Conservation (phyloP, 2,797 vertebrate species). For the Schizopygopsis malacanthus region DNA sequence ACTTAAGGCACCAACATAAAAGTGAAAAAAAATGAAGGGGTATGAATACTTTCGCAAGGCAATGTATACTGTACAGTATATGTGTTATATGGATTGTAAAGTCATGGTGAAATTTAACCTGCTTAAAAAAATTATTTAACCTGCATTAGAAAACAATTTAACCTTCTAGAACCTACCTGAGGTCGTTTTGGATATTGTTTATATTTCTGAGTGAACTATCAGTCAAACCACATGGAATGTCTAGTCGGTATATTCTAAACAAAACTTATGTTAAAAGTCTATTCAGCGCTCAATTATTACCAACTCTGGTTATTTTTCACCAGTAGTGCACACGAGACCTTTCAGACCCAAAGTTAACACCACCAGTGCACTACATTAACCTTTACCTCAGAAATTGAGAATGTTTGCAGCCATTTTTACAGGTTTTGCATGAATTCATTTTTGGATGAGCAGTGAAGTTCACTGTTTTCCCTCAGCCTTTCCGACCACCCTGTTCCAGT, state of each 20-base stretch:
- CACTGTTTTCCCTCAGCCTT: slow-evolving; percentile 55
- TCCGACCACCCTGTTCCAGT: slow-evolving; percentile 57
- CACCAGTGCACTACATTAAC: slow-evolving; percentile 25
- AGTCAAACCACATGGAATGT: slow-evolving; percentile 53
- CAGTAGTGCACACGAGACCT: slow-evolving; percentile 2
- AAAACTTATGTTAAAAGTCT: slow-evolving; percentile 41
- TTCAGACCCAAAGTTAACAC: slow-evolving; percentile 30
- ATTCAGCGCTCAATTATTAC: slow-evolving; percentile 18
- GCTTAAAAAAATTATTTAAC: slow-evolving; percentile 34
- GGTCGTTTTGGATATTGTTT: slow-evolving; percentile 53
- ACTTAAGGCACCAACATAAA: too few species aligned
- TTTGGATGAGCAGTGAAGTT: slow-evolving; percentile 45
- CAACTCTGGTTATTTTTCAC: slow-evolving; percentile 28
- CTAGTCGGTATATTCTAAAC: slow-evolving; percentile 34
- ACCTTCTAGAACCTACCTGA: slow-evolving; percentile 23
- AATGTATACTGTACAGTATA: background rate
- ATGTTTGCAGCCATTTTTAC: slow-evolving; percentile 44
- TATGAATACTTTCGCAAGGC: too few species aligned
- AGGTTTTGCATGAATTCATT: slow-evolving; percentile 58
- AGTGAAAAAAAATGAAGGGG: too few species aligned
- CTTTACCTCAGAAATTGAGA: slow-evolving; percentile 47
- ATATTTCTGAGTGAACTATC: slow-evolving; percentile 45
- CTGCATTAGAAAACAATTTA: slow-evolving; percentile 12
- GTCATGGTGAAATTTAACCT: slow-evolving; percentile 41
- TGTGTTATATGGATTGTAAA: slow-evolving; percentile 33